These are phyloP conservation scores for Trileptium ribeirensis DNA, from an alignment of 2,888 invertebrate species.

Conservation along the genomic window DNA sequence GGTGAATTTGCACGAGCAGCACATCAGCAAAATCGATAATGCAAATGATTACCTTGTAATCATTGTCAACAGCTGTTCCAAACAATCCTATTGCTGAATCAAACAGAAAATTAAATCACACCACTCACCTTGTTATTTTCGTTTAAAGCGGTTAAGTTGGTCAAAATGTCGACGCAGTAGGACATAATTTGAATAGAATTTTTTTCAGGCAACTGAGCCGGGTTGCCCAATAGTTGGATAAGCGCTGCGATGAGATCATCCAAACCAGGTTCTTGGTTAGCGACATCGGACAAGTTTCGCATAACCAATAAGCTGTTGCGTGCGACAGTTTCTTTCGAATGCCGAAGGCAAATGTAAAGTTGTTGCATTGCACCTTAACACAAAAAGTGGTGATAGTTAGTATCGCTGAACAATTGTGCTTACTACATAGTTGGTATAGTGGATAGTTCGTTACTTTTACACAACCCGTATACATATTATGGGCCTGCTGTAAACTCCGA, in stretches of 20 bases:
- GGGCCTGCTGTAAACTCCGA: too few relatives aligned
- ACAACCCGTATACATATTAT: too few relatives aligned
- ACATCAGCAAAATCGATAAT: too few relatives aligned
- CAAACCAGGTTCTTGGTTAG: neutral
- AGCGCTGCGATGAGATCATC: slow-evolving; percentile 2
- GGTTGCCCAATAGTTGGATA: neutral
- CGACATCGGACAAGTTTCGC: slow-evolving; percentile 11
- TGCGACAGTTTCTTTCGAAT: neutral
- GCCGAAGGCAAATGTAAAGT: neutral
- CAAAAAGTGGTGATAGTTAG: too few relatives aligned
- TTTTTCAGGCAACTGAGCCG: neutral
- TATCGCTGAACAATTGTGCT: too few relatives aligned
- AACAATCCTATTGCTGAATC: too few relatives aligned
- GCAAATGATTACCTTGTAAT: too few relatives aligned
- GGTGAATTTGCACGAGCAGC: too few relatives aligned
- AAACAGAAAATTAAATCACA: too few relatives aligned
- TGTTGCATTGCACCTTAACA: slow-evolving; percentile 5
- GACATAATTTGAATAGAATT: neutral
- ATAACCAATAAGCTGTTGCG: neutral
- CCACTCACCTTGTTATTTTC: neutral
- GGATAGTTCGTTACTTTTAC: too few relatives aligned
- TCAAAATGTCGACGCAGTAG: neutral
- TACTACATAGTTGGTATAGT: too few relatives aligned
- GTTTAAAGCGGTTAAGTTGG: slow-evolving; percentile 12
- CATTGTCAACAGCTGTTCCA: too few relatives aligned